Percentiles rank a stretch among this genome's conserved stretches.
phyloP scores from a whole-genome alignment of 1,140 invertebrate species.

The Magallana gigas region DNA sequence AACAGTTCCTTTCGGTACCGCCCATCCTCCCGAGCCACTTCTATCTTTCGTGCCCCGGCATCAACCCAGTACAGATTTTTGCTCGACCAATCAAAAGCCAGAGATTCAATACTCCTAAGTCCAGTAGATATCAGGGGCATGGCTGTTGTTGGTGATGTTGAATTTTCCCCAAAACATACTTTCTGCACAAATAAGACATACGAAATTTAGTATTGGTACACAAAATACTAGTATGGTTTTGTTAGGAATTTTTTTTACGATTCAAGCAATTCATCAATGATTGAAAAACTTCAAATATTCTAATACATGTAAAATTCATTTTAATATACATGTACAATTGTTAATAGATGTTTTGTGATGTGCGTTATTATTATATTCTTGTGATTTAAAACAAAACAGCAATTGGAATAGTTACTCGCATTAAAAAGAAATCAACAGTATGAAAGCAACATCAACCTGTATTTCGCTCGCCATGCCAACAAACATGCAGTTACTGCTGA shows the following conservation, averaged over 20 bases:
- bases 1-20: slow-evolving; percentile 74
- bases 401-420: too few relatives aligned
- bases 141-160: neutral
- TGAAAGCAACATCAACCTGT: neutral
- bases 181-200: slow-evolving; percentile 4
- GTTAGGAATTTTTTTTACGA: too few relatives aligned
- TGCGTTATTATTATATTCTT: too few relatives aligned
- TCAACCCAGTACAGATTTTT: slow-evolving; percentile 73
- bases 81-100: slow-evolving; percentile 74
- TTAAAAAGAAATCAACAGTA: neutral
- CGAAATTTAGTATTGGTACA: neutral
- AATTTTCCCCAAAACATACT: slow-evolving; percentile 11
- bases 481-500: slow-evolving; percentile 67
- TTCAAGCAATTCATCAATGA: too few relatives aligned
- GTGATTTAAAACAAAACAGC: too few relatives aligned
- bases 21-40: slow-evolving; percentile 88
- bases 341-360: too few relatives aligned
- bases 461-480: slow-evolving; percentile 49
- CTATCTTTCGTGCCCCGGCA: slow-evolving; percentile 81
- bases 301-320: too few relatives aligned
- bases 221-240: too few relatives aligned
- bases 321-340: too few relatives aligned
- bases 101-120: slow-evolving; percentile 61
- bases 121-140: slow-evolving; percentile 72
- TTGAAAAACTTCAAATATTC: too few relatives aligned